Evolutionary conservation across 2,888 invertebrate genomes (phyloP).

Genomic region (Lymantria monacha): DNA sequence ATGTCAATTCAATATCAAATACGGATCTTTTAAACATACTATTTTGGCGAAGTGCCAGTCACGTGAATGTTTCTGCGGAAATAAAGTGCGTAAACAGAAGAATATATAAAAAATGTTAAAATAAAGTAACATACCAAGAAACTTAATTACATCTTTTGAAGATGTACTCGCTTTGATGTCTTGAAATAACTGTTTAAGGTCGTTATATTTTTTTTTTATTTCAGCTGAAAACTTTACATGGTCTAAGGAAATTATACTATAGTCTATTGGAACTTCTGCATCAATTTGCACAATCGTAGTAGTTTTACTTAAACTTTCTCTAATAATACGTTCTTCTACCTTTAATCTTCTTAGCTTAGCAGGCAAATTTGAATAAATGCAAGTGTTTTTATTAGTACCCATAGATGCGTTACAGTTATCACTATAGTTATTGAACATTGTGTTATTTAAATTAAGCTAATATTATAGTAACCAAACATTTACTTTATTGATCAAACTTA

Average conservation of each 20-base stretch:
- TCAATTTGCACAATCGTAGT: not conserved
- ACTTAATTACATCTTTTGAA: constrained; percentile 42
- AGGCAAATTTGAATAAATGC: constrained; percentile 20
- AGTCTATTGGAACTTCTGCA: constrained; percentile 1
- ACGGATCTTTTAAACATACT: no score
- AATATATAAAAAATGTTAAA: not conserved
- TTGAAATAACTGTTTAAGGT: constrained; percentile 52
- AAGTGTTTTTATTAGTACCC: constrained; percentile 5
- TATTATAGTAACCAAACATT: not conserved
- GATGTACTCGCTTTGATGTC: constrained; percentile 53
- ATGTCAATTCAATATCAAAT: no score
- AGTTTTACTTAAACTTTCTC: constrained; percentile 31
- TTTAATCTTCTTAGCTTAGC: constrained; percentile 60
- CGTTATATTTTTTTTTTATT: constrained; percentile 39
- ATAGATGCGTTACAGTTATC: no score
- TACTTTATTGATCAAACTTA: constrained; percentile 27
- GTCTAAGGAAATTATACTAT: constrained; percentile 18
- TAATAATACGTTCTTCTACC: constrained; percentile 63
- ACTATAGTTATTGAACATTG: no score
- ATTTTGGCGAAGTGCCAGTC: no score
- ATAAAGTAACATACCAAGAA: constrained; percentile 41
- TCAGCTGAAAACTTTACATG: constrained; percentile 38
- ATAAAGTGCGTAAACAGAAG: no score
- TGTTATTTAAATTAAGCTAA: not conserved
- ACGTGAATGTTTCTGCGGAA: no score